Conservation (phyloP, 2,888 invertebrate genomes). For the Caenorhabditis imperialis region DNA sequence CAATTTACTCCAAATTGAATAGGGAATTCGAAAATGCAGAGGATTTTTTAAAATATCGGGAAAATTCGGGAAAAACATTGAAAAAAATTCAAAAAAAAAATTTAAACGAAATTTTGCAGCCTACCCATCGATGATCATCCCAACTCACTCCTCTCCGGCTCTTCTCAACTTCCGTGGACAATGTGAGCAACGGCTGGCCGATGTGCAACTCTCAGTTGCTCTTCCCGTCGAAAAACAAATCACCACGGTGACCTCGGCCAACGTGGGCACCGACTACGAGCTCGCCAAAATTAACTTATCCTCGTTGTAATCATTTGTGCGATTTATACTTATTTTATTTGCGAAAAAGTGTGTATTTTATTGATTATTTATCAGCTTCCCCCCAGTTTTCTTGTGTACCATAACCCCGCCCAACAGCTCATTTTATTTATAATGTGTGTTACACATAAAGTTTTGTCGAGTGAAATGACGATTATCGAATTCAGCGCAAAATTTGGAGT, state of each 20-base stretch:
- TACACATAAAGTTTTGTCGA: too few species aligned
- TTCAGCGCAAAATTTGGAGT: too few species aligned
- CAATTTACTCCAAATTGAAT: too few species aligned
- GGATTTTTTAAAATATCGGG: too few species aligned
- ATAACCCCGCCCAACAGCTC: too few species aligned
- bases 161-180: constrained; percentile 26
- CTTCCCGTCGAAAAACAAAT: constrained; percentile 35
- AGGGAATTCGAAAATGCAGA: too few species aligned
- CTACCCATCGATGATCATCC: constrained; percentile 25
- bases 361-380: too few species aligned
- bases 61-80: too few species aligned
- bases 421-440: too few species aligned
- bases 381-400: too few species aligned
- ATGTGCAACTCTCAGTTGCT: constrained; percentile 1
- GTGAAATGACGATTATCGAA: too few species aligned
- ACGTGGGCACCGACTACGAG: constrained; percentile 20
- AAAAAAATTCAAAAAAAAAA: too few species aligned
- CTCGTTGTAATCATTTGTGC: background rate
- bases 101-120: constrained; percentile 21
- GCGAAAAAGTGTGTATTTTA: constrained; percentile 1
- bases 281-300: constrained; percentile 9
- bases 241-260: constrained; percentile 29
- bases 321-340: background rate
- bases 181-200: constrained; percentile 12
- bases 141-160: constrained; percentile 31